Base-by-base conservation (phyloP, 1,140 invertebrate species). In the Phthorimaea operculella region DNA sequence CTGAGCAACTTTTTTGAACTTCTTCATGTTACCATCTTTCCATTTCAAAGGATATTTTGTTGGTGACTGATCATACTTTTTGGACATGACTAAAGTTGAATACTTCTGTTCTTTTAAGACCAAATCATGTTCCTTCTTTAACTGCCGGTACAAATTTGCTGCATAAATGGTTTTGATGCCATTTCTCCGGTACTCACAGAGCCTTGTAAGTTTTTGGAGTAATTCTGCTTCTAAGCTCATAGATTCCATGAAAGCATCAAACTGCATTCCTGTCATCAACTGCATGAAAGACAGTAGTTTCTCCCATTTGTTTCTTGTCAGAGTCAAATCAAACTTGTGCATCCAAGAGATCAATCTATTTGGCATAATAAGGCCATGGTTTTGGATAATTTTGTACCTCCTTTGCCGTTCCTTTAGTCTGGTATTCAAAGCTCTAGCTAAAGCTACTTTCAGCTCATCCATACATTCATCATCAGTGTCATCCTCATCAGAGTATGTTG, bases 321-420 rank as follows among this genome's bases (percentile, higher is more conserved):
- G 75, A 4, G 89, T 92, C 2, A 75, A 68, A 64, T 93, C 90
- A 80, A 91, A 93, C 61, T 88, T 87, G 47, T 90, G 89, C 39
- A 91, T 63, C 85, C 88, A 91, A 5, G 87, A 85, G 5, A 87
- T 70, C 8, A 88, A 83, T 82, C 90, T 92, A 58, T 89, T 89
- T 8, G 90, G 80, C 64, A 92, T 88, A 39, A 97, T 92, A 0
- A 97, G 82, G 0, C 95, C 95, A 85, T 96, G 94, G 47, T 91
- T 79, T 17, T 90, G 86, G 50, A 97, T 90, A 17, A 97, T 90
- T 62, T 81, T 88, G 62, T 92, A 92, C 44, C 93, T 83, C 54
- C 92, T 85, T 51, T 87, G 77, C 34, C 96, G 86, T 74, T 96
- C 94, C 64, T 79, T 89, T 15, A 96, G 75, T 63, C 92, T 86